A percentile compares a stretch with the other conserved stretches of the same genome.
Evolutionary conservation across 2,888 invertebrate genomes (phyloP).

Genomic region (Cepaea hortensis): DNA sequence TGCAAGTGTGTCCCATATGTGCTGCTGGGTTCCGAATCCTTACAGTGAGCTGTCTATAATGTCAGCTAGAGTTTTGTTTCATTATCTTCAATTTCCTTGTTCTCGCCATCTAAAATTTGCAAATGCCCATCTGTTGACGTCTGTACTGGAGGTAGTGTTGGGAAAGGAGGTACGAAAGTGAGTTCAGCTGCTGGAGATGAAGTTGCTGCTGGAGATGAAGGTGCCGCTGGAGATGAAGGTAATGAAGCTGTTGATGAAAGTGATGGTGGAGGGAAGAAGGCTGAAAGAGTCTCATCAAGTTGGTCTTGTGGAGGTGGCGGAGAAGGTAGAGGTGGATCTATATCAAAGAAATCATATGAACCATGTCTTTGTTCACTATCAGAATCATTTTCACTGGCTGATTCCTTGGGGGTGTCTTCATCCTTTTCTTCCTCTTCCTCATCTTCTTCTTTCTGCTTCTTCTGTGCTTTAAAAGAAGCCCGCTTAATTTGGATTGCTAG

Average conservation of each 20-base stretch:
- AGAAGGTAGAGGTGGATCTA: slow-evolving; percentile 34
- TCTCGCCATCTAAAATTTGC: not conserved
- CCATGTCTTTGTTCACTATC: slow-evolving; percentile 58
- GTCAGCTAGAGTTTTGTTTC: slow-evolving; percentile 3
- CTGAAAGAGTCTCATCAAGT: not conserved
- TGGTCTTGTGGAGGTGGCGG: slow-evolving; percentile 29
- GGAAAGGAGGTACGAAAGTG: not conserved
- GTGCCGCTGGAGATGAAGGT: not conserved
- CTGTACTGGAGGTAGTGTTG: not conserved
- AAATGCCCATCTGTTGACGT: not conserved
- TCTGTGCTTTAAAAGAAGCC: slow-evolving; percentile 19
- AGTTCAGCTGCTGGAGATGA: slow-evolving; percentile 1
- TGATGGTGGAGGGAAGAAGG: slow-evolving; percentile 25
- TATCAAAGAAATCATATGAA: slow-evolving; percentile 60
- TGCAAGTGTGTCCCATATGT: too few species aligned
- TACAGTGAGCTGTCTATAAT: too few species aligned
- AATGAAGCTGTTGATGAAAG: slow-evolving; percentile 2
- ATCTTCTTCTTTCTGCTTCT: slow-evolving; percentile 4
- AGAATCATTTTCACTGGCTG: slow-evolving; percentile 53
- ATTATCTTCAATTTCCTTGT: not conserved
- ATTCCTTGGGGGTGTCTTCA: slow-evolving; percentile 49
- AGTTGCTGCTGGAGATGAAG: slow-evolving; percentile 24
- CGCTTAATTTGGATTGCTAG: slow-evolving; percentile 23
- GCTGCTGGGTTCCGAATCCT: too few species aligned
- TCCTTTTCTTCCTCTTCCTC: slow-evolving; percentile 45